Conservation (phyloP, 2,888 invertebrate genomes). For the Latheticus oryzae region DNA sequence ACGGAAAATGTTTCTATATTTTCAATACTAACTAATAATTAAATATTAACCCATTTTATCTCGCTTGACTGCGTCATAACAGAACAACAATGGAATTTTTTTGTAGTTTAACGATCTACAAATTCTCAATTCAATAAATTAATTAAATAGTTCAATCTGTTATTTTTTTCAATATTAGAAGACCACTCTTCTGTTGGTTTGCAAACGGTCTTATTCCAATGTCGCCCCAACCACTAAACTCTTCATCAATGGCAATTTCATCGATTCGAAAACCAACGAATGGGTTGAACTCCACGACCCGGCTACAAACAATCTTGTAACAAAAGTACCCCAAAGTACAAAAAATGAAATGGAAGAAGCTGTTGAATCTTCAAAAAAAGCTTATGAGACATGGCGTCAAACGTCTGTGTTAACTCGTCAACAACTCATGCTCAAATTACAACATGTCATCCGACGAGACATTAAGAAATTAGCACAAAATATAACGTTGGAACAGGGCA, state of each 20-base stretch:
- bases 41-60: too few species aligned
- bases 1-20: too few species aligned
- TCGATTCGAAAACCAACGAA: constrained; percentile 91
- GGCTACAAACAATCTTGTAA: constrained; percentile 87
- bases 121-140: too few species aligned
- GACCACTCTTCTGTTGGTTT: constrained; percentile 40
- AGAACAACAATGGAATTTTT: too few species aligned
- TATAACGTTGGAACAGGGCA: constrained; percentile 97
- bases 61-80: too few species aligned
- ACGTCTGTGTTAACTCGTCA: constrained; percentile 93
- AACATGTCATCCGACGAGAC: constrained; percentile 87
- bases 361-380: constrained; percentile 83
- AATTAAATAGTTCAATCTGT: too few species aligned
- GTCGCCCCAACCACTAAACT: constrained; percentile 83
- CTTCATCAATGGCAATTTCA: constrained; percentile 94
- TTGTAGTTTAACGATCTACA: too few species aligned
- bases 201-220: constrained; percentile 58
- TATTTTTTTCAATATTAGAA: constrained; percentile 29
- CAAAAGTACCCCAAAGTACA: constrained; percentile 90
- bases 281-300: constrained; percentile 98
- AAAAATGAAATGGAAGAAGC: constrained; percentile 90
- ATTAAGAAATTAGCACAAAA: constrained; percentile 90
- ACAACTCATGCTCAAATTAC: constrained; percentile 76
- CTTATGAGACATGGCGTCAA: constrained; percentile 85
- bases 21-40: too few species aligned